A percentile compares a stretch with the other conserved stretches of the same genome.
Conservation (phyloP, 2,113 vertebrate genomes). For the Vanacampus margaritifer region DNA sequence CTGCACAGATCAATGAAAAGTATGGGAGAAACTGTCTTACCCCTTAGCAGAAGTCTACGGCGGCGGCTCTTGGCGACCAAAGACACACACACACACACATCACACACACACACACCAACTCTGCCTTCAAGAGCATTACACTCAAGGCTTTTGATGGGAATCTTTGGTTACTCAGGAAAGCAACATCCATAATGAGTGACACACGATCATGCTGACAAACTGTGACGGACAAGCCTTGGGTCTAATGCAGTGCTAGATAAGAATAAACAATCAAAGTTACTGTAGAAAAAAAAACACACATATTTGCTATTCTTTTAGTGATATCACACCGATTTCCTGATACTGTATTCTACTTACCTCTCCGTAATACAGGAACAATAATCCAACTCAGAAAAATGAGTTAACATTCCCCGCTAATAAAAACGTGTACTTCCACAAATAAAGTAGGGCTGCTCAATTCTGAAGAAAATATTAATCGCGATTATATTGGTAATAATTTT, state of each 20-base stretch:
- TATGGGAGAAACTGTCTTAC: conserved; percentile 78
- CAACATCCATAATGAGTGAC: neutral
- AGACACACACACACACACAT: conserved; percentile 34
- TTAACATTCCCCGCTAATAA: neutral
- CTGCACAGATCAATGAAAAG: conserved; percentile 71
- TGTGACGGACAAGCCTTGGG: conserved; percentile 40
- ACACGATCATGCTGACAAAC: neutral
- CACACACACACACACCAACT: conserved; percentile 47
- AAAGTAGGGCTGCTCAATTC: no score
- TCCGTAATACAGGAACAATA: neutral
- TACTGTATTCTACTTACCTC: conserved; percentile 51
- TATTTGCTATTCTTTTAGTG: neutral
- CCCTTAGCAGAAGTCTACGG: conserved; percentile 64
- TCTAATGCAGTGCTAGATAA: conserved; percentile 30
- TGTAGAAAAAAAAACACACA: conserved; percentile 4
- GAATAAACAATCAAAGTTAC: neutral
- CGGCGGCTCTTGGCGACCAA: conserved; percentile 50
- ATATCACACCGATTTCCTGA: neutral
- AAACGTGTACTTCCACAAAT: no score
- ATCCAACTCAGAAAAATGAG: neutral
- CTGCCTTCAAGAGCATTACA: conserved; percentile 5
- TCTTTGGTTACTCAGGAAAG: neutral
- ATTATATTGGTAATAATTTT: no score
- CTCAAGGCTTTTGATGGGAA: conserved; percentile 4
- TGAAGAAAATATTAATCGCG: no score